phyloP scores from a whole-genome alignment of 2,113 vertebrate species.

The Lethenteron camtschaticum region DNA sequence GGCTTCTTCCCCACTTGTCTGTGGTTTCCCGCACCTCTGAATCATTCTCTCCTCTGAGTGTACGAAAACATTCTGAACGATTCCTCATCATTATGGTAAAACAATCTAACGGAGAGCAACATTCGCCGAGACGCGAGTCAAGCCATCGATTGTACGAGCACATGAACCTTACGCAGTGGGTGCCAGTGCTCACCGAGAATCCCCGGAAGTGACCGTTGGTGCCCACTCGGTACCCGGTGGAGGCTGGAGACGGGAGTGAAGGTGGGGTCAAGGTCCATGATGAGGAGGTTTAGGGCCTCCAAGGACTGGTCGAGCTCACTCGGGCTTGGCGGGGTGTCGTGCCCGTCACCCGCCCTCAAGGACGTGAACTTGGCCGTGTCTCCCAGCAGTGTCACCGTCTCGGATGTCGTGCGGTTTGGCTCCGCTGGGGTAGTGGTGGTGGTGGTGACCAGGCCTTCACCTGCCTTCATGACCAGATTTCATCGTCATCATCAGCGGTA shows the following conservation, averaged over 20 bases:
- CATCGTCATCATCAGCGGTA: too few relatives aligned
- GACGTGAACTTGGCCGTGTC: neutral
- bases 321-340: constrained; percentile 13
- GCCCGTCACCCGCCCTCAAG: neutral
- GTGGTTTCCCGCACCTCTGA: too few relatives aligned
- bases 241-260: constrained; percentile 21
- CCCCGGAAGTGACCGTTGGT: neutral
- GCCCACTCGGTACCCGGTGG: neutral
- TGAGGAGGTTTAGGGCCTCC: constrained; percentile 74
- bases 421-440: too few relatives aligned
- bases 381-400: neutral
- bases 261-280: constrained; percentile 51
- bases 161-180: neutral
- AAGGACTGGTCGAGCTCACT: constrained; percentile 87
- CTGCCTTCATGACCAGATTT: neutral
- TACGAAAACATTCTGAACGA: neutral
- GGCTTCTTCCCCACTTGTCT: too few relatives aligned
- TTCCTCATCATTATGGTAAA: neutral
- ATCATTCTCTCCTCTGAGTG: too few relatives aligned
- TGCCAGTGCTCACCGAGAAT: neutral
- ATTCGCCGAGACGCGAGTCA: neutral
- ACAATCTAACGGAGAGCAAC: neutral
- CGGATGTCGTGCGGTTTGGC: too few relatives aligned
- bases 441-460: neutral
- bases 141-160: neutral